Evolutionary conservation across 2,797 vertebrate genomes (phyloP), one percentile per base, ranked within the genome.

Genomic region (Anguilla marmorata): DNA sequence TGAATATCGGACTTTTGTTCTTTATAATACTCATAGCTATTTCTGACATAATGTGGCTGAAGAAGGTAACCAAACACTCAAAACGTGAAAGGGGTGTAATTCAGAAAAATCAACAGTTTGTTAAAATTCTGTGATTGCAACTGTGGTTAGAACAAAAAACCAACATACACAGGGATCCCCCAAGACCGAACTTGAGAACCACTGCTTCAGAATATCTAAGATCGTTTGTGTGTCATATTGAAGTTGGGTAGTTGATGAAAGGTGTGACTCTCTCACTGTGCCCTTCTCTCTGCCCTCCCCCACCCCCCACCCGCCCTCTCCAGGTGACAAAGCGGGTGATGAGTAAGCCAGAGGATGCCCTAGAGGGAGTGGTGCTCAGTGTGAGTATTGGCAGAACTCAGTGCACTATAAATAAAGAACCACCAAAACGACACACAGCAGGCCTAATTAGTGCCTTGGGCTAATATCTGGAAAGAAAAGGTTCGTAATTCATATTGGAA

Each of bases 291-390:
- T 41, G 37, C 72, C 2, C 66, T 21, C 72, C 37, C 16, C 30
- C 19, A 33, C n/a, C 19, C 33, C 21, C 37, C 37, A 37, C 37
- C 37, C 37, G n/a, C 37, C 33, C 50, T 58, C 56, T 50, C 69
- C 45, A 99, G 98, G 96, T 96, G 50, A 84, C 92, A 0, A 97
- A 93, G 84, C 95, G 98, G 0, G 93, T 99, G 86, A 95, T 93
- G 92, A 99, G 97, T 93, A 98, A 97, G 92, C 96, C 97, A 83
- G 97, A 98, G 93, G 98, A 98, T 48, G 98, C 98, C 0, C 96
- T 99, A 0, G 97, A 99, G 93, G 98, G 98, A 89, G 98, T 99
- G 1, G 96, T 99, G 63, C 97, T 99, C 89, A 98, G 95, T 56
- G 98, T 99, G 93, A 97, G 98, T 97, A 72, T 72, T 19, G 8